Evolutionary conservation across 64 coral and sea anemone species (phyloP).

Genomic region (Actinia tenebrosa): DNA sequence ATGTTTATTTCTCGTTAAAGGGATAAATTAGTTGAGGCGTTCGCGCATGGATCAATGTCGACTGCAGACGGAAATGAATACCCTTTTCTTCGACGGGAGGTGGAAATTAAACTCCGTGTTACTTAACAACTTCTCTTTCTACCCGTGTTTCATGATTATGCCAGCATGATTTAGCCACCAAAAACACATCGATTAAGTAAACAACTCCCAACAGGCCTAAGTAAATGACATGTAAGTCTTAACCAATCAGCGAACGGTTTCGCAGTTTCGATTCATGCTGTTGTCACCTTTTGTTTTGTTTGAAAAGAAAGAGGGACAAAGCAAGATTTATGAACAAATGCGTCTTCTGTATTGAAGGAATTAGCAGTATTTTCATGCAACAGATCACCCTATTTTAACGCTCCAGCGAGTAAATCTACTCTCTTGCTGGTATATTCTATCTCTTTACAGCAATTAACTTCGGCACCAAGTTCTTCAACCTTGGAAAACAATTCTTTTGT

Average conservation of each 20-base stretch:
- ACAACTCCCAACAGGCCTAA: not conserved
- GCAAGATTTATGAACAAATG: conserved; percentile 1
- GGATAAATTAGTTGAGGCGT: not conserved
- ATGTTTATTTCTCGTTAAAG: conserved; percentile 8
- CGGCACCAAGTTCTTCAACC: not conserved
- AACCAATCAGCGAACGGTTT: not conserved
- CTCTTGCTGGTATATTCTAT: not conserved
- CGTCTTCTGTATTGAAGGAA: not conserved
- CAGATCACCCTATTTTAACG: not conserved
- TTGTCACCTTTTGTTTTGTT: conserved; percentile 24
- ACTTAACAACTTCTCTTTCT: not conserved
- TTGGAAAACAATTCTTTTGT: not conserved
- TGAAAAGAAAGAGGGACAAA: conserved; percentile 4
- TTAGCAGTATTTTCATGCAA: conserved; percentile 12
- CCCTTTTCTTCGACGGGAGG: not conserved
- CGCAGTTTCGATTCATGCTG: not conserved
- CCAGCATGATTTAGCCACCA: not conserved
- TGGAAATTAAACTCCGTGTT: not conserved
- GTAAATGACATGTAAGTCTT: not conserved
- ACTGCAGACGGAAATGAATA: not conserved
- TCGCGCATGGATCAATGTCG: not conserved
- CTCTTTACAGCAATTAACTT: not conserved
- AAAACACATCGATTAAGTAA: conserved; percentile 19
- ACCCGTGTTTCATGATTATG: not conserved
- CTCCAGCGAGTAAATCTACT: not conserved